Evolutionary conservation across 2,797 vertebrate genomes (phyloP).

Genomic region (Pantherophis alleghaniensis): DNA sequence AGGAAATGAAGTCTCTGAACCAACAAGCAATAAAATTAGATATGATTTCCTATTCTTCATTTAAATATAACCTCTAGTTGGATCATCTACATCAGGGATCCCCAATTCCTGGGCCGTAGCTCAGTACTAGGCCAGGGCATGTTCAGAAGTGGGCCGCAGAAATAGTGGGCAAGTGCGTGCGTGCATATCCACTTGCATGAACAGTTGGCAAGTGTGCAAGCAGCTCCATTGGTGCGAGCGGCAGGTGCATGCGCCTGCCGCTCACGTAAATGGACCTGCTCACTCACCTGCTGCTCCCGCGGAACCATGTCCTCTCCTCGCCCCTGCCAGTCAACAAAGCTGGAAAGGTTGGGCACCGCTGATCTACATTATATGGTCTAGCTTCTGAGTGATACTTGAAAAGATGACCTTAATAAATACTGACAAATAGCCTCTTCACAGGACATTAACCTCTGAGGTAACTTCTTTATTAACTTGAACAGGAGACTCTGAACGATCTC

Average conservation of each 20-base stretch:
- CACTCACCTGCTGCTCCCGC: not conserved
- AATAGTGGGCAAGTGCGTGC: not conserved
- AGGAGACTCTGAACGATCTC: too few species aligned
- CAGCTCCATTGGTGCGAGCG: not conserved
- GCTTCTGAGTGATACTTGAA: not conserved
- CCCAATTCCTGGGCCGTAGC: not conserved
- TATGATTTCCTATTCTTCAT: not conserved
- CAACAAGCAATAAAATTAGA: not conserved
- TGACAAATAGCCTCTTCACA: too few species aligned
- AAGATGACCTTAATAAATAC: not conserved
- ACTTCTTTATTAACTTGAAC: too few species aligned
- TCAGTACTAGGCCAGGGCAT: not conserved
- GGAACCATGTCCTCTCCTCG: not conserved
- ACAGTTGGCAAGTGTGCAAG: not conserved
- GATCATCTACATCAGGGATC: not conserved
- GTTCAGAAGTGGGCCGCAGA: not conserved
- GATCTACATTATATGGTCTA: not conserved
- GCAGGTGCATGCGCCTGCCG: not conserved
- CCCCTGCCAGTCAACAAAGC: not conserved
- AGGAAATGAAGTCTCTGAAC: not conserved
- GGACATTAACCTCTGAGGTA: too few species aligned
- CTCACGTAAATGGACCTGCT: not conserved
- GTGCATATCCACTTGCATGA: not conserved
- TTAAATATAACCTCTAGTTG: not conserved
- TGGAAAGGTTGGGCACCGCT: not conserved